Conservation (phyloP, 2,888 invertebrate species). For the Norana najaformis region DNA sequence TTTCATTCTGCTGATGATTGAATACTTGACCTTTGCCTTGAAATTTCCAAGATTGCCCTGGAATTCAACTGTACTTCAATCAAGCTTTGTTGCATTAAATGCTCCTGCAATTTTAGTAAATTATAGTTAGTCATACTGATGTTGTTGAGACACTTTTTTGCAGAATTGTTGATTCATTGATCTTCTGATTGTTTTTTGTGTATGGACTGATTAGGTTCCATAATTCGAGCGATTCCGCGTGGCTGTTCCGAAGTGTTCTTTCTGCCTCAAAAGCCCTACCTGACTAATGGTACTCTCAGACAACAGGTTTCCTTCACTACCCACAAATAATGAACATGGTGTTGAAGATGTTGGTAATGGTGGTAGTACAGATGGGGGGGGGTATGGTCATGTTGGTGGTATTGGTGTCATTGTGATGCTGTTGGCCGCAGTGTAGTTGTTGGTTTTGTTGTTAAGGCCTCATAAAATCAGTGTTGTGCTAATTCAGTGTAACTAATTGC, state of each 20-base stretch:
- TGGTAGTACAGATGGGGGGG: background rate
- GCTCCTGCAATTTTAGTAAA: background rate
- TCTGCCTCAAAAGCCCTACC: conserved; percentile 67
- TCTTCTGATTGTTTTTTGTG: background rate
- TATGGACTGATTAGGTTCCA: background rate
- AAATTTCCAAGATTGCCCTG: background rate
- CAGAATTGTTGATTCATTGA: background rate
- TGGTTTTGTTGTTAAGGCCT: background rate
- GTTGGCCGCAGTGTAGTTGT: background rate
- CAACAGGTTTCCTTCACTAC: conserved; percentile 62
- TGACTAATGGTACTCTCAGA: conserved; percentile 66
- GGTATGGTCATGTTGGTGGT: background rate
- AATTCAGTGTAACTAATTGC: too few relatives aligned
- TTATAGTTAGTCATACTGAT: background rate
- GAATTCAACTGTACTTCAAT: background rate
- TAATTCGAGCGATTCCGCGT: background rate
- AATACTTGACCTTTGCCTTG: background rate
- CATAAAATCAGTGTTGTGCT: too few relatives aligned
- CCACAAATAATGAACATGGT: background rate
- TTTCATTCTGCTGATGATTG: background rate
- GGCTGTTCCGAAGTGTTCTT: conserved; percentile 61
- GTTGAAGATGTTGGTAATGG: background rate
- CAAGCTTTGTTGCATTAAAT: background rate
- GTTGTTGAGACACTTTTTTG: background rate
- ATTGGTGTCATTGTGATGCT: background rate